phyloP scores from a whole-genome alignment of 1,140 invertebrate genomes.

The Ditylenchus dipsaci region DNA sequence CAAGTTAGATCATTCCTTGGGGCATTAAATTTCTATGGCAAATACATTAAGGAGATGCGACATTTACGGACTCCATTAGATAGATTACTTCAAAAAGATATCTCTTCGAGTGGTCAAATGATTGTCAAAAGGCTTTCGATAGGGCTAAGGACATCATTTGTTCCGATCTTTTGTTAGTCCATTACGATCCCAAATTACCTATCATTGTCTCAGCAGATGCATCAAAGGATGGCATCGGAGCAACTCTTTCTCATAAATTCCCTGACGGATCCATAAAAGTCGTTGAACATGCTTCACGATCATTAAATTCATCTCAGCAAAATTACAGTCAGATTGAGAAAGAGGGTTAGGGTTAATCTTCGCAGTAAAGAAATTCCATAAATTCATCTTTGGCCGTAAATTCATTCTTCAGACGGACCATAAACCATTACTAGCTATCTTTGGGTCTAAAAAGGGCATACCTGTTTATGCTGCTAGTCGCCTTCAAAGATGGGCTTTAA shows the following conservation, averaged over 20 bases:
- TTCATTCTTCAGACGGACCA: slow-evolving; percentile 18
- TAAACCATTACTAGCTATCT: slow-evolving; percentile 19
- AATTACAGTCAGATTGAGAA: slow-evolving; percentile 63
- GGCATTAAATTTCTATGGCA: slow-evolving; percentile 41
- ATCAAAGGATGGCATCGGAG: slow-evolving; percentile 60
- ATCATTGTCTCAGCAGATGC: slow-evolving; percentile 61
- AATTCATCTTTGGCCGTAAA: slow-evolving; percentile 13
- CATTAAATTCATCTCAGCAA: slow-evolving; percentile 59
- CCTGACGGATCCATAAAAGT: slow-evolving; percentile 58
- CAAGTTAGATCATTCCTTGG: slow-evolving; percentile 41
- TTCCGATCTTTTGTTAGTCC: slow-evolving; percentile 43
- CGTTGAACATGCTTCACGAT: slow-evolving; percentile 59
- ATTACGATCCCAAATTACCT: slow-evolving; percentile 57
- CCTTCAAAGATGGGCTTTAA: slow-evolving; percentile 16
- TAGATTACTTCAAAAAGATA: slow-evolving; percentile 29
- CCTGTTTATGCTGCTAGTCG: slow-evolving; percentile 11
- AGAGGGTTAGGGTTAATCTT: slow-evolving; percentile 53
- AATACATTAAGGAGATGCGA: slow-evolving; percentile 24
- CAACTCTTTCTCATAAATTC: slow-evolving; percentile 60
- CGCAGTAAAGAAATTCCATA: slow-evolving; percentile 19
- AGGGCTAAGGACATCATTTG: slow-evolving; percentile 48
- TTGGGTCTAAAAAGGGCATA: slow-evolving; percentile 18
- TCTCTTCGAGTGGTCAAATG: slow-evolving; percentile 8
- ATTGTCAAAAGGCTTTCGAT: slow-evolving; percentile 35
- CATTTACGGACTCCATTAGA: slow-evolving; percentile 24